Evolutionary conservation across 2,113 vertebrate species (phyloP).

Genomic region (Taxidea taxus): DNA sequence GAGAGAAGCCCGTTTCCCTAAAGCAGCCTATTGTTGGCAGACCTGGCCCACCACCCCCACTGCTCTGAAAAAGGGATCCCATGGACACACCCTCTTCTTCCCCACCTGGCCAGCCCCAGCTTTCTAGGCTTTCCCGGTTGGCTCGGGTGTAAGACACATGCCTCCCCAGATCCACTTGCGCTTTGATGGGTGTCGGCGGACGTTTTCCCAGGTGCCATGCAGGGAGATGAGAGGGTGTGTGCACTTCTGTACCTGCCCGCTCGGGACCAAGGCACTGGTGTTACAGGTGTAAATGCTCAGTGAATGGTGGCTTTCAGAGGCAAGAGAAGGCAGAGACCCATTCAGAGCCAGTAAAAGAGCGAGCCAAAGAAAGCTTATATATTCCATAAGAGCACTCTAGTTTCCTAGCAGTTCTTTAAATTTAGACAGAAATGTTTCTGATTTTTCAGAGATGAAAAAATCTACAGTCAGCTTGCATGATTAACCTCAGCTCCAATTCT

Average conservation of each 20-base stretch:
- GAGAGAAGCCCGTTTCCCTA: not conserved
- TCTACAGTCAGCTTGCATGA: not conserved
- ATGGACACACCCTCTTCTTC: not conserved
- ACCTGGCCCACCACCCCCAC: not conserved
- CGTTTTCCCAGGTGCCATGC: not conserved
- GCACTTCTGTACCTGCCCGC: not conserved
- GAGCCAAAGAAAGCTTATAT: not conserved
- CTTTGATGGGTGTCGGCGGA: not conserved
- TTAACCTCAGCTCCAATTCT: not conserved
- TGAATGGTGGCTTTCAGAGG: not conserved
- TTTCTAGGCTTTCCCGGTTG: not conserved
- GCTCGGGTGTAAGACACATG: not conserved
- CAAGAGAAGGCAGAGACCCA: not conserved
- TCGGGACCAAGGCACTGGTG: rapidly evolving
- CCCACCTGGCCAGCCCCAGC: no score
- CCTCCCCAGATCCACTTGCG: not conserved
- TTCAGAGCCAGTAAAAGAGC: not conserved
- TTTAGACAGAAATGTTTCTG: not conserved
- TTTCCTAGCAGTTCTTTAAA: not conserved
- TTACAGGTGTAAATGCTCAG: not conserved
- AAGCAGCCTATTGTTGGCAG: not conserved
- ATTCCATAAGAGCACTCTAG: not conserved
- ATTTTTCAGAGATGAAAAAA: not conserved
- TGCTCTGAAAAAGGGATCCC: not conserved
- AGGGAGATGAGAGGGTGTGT: not conserved